phyloP scores from a whole-genome alignment of 1,140 invertebrate species.

The Bradysia coprophila region DNA sequence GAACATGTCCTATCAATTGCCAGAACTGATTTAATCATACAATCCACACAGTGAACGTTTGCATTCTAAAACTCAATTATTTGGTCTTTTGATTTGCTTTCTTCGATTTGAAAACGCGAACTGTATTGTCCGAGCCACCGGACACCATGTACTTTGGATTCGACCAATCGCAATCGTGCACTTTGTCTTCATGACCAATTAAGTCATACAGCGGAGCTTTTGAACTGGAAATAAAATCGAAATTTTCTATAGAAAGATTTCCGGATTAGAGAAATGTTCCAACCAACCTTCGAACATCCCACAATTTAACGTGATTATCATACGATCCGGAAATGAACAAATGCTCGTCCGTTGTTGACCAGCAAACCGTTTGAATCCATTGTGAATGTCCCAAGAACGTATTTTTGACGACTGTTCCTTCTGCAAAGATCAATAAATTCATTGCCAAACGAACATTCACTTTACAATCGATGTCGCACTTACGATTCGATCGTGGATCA shows the following conservation, averaged over 20 bases:
- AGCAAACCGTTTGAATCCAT: constrained; percentile 80
- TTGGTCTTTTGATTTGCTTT: no score
- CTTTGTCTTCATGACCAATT: constrained; percentile 85
- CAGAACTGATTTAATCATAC: no score
- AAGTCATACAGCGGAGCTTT: constrained; percentile 86
- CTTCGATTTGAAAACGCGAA: constrained; percentile 67
- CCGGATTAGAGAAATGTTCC: no score
- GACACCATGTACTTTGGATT: constrained; percentile 71
- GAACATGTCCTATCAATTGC: no score
- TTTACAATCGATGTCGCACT: no score
- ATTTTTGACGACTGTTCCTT: constrained; percentile 70
- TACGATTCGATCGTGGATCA: constrained; percentile 76
- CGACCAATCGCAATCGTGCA: constrained; percentile 87
- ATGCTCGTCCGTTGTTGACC: constrained; percentile 71
- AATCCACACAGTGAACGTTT: no score
- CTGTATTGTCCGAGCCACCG: constrained; percentile 82
- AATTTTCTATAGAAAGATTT: no score
- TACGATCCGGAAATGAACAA: constrained; percentile 87
- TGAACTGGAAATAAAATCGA: constrained; percentile 44
- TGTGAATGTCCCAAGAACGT: constrained; percentile 78
- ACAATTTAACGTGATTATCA: constrained; percentile 81
- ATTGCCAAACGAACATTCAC: not conserved
- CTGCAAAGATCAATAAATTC: constrained; percentile 29
- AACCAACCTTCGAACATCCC: constrained; percentile 90
- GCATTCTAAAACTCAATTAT: no score